phyloP scores from a whole-genome alignment of 1,140 invertebrate species.

The Caenorhabditis latens region DNA sequence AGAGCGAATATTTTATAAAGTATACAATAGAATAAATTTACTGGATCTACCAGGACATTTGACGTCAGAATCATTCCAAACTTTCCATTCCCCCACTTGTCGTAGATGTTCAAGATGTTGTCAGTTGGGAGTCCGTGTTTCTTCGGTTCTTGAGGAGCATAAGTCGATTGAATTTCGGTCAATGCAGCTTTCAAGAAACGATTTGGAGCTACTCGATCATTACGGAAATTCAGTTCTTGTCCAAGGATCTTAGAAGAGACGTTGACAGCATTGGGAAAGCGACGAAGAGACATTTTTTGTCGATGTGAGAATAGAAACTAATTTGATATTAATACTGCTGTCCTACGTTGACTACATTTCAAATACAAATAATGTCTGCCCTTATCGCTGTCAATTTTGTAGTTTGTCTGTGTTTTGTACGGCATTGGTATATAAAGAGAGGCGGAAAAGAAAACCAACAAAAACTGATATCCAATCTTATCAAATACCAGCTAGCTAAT shows the following conservation, averaged over 20 bases:
- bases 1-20: neutral
- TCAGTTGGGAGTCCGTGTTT: conserved; percentile 65
- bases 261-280: neutral
- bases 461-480: no score
- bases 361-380: neutral
- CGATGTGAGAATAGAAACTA: neutral
- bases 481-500: no score
- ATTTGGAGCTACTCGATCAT: conserved; percentile 55
- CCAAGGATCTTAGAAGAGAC: conserved; percentile 39
- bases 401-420: neutral
- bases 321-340: neutral
- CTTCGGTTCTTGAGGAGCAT: conserved; percentile 30
- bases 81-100: conserved; percentile 68
- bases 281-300: conserved; percentile 7
- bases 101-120: conserved; percentile 66
- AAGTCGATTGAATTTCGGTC: conserved; percentile 63
- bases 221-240: conserved; percentile 35
- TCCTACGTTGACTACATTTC: neutral
- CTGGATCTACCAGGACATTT: conserved; percentile 64
- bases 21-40: conserved; percentile 26
- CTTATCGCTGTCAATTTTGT: neutral
- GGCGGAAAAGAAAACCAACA: conserved; percentile 28
- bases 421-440: neutral
- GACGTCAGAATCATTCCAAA: conserved; percentile 69
- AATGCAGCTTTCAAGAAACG: conserved; percentile 66